Evolutionary conservation across 2,797 vertebrate genomes (phyloP).

Genomic region (Pipistrellus kuhlii): DNA sequence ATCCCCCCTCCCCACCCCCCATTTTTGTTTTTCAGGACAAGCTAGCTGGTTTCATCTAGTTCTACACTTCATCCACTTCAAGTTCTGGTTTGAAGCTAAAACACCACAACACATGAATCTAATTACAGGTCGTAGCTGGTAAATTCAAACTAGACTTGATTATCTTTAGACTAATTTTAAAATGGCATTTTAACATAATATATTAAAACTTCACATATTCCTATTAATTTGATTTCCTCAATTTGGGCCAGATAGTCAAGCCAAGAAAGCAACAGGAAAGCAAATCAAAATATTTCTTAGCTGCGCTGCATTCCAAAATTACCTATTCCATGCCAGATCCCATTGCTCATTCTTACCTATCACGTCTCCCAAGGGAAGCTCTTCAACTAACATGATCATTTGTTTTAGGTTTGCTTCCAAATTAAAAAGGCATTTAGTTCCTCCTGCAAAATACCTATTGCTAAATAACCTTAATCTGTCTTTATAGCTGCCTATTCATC

Average conservation of each 20-base stretch:
- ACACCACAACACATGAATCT: neutral
- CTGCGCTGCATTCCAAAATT: constrained; percentile 62
- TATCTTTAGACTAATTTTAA: constrained; percentile 70
- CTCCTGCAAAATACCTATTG: constrained; percentile 30
- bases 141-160: constrained; percentile 53
- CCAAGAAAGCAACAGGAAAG: constrained; percentile 77
- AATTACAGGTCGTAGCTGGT: constrained; percentile 16
- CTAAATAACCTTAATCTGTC: constrained; percentile 62
- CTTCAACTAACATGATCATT: constrained; percentile 55
- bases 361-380: constrained; percentile 45
- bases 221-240: constrained; percentile 71
- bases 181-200: constrained; percentile 70
- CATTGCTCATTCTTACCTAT: constrained; percentile 48
- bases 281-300: constrained; percentile 70
- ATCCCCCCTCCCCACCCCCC: too few relatives aligned
- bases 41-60: neutral
- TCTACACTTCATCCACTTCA: neutral
- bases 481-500: constrained; percentile 56
- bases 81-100: neutral
- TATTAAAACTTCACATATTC: constrained; percentile 66
- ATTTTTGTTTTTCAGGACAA: neutral
- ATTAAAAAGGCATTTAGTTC: constrained; percentile 74
- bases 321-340: constrained; percentile 49
- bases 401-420: constrained; percentile 68
- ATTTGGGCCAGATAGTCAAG: constrained; percentile 60